Base-by-base conservation (phyloP, 2,888 invertebrate genomes). In the Atrina japonica region DNA sequence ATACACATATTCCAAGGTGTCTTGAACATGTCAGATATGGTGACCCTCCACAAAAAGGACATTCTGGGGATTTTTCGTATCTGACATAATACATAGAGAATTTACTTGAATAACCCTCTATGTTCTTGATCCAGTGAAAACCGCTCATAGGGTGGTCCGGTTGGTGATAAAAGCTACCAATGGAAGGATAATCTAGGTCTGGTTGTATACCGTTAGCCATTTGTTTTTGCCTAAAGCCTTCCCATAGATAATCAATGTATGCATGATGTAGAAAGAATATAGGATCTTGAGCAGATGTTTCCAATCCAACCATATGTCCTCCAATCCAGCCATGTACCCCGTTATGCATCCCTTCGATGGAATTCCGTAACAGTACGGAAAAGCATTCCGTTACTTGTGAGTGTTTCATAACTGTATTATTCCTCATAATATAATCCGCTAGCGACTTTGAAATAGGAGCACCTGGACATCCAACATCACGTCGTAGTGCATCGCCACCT, bases 161-260 rank as follows among this genome's bases (percentile, higher is more conserved):
- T 0, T 50, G 49, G 56, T 80, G 78, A 1, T 52, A 75, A 6
- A 71, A 66, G 1, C 60, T 64, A 6, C 72, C 71, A 21, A 70
- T 70, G 21, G 49, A 45, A 1, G 80, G 77, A 61, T 72, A 80
- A 50, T 79, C 77, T 2, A 47, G 65, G 6, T 77, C 72, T 5
- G 80, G 76, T 49, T 78, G 66, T 3, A 73, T 66, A 18, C 77
- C 75, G 7, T 63, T 53, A 14, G 61, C 49, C 9, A 59, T 61
- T 35, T 82, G 79, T 25, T 78, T 60, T 14, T 77, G 72, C 23
- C 80, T 59, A 49, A 79, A 82, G 52, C 84, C 70, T 60, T 91
- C 89, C 88, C 89, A 90, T 5, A 90, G 60, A 40, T 83, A 75
- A 68, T 90, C 90, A 18, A 89, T 81, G 65, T 86, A 90, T 11